Evolutionary conservation across 1,140 invertebrate species (phyloP).

Genomic region (Octopus bimaculoides): DNA sequence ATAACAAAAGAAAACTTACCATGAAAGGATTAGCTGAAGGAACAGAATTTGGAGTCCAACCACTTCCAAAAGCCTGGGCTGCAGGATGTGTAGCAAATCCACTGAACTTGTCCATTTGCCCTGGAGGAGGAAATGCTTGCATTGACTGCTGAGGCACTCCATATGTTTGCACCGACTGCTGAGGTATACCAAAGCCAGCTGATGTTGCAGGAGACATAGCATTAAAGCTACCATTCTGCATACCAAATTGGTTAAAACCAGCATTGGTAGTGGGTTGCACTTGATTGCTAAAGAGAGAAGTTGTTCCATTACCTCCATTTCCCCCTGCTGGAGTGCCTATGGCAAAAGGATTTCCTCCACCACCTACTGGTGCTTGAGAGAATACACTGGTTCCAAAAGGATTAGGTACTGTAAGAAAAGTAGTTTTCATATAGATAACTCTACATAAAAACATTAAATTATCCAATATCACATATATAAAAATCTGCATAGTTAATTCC

Average conservation of each 20-base stretch:
- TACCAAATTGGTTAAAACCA: slow-evolving; percentile 20
- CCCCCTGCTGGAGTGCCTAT: slow-evolving; percentile 23
- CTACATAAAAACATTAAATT: background rate
- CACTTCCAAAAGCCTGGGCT: slow-evolving; percentile 18
- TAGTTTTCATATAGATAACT: background rate
- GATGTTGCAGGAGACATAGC: slow-evolving; percentile 13
- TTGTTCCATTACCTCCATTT: slow-evolving; percentile 23
- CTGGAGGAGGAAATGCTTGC: slow-evolving; percentile 2
- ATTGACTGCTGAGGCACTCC: slow-evolving; percentile 12
- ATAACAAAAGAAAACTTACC: slow-evolving; percentile 25
- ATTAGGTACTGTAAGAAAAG: slow-evolving; percentile 27
- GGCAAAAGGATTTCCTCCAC: slow-evolving; percentile 19
- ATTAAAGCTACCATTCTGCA: slow-evolving; percentile 27
- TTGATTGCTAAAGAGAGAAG: slow-evolving; percentile 17
- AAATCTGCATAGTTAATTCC: too few relatives aligned
- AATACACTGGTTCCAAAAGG: slow-evolving; percentile 28
- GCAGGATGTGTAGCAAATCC: slow-evolving; percentile 21
- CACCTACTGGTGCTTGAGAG: slow-evolving; percentile 8
- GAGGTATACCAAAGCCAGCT: slow-evolving; percentile 15
- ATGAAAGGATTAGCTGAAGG: slow-evolving; percentile 38
- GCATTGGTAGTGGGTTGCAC: background rate
- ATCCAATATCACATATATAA: background rate
- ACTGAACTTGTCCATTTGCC: slow-evolving; percentile 23
- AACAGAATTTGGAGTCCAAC: slow-evolving; percentile 15
- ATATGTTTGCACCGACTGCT: background rate